These are phyloP conservation scores for Zygaena filipendulae DNA, from an alignment of 2,888 invertebrate genomes.

Conservation along the genomic window DNA sequence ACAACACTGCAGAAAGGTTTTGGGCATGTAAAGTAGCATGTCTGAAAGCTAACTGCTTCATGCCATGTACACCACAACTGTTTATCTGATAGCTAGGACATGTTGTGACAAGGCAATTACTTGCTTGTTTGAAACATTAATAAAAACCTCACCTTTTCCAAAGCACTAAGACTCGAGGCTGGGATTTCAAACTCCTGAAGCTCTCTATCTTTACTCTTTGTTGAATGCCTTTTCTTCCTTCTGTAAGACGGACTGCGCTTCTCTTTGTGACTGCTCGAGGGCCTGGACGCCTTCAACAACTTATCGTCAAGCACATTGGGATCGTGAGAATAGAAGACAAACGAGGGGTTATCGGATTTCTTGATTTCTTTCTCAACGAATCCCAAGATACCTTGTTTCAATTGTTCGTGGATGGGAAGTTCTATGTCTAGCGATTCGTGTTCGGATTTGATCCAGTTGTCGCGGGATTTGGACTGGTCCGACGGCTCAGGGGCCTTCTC, in stretches of 20 bases:
- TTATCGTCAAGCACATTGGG: constrained; percentile 59
- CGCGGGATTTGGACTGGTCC: constrained; percentile 45
- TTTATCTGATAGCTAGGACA: too few relatives aligned
- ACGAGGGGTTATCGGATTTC: constrained; percentile 56
- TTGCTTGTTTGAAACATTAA: too few relatives aligned
- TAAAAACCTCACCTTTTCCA: constrained; percentile 41
- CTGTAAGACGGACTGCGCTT: constrained; percentile 58
- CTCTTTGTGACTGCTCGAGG: constrained; percentile 59
- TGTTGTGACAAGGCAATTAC: too few relatives aligned
- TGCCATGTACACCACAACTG: too few relatives aligned
- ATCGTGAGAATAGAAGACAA: constrained; percentile 61
- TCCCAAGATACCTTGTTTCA: constrained; percentile 60
- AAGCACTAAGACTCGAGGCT: constrained; percentile 60
- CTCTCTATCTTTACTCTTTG: constrained; percentile 52
- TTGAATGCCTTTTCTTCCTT: constrained; percentile 57
- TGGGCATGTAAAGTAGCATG: too few relatives aligned
- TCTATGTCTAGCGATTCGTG: constrained; percentile 68
- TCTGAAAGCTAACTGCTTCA: too few relatives aligned
- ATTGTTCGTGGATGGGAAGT: constrained; percentile 67
- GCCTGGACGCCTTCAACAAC: constrained; percentile 49
- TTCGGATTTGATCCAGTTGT: constrained; percentile 60
- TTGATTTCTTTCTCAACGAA: constrained; percentile 64
- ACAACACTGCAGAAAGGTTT: too few relatives aligned
- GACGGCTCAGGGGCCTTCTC: constrained; percentile 22
- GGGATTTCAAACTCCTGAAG: constrained; percentile 61